These are phyloP conservation scores for Brachirus orientalis DNA, from an alignment of 2,113 vertebrate genomes.

Conservation along the genomic window DNA sequence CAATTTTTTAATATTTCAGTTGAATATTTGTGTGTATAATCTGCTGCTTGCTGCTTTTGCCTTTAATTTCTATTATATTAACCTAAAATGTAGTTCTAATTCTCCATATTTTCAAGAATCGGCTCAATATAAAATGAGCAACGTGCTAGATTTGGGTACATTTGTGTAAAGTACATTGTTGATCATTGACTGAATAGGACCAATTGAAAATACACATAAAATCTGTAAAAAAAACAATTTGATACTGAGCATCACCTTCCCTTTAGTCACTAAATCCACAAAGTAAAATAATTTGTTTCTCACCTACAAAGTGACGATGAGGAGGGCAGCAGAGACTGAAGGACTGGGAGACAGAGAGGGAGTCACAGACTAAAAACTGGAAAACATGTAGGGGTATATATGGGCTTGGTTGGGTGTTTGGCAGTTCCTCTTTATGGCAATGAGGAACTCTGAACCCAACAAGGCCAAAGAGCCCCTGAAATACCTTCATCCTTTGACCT, in stretches of 20 bases:
- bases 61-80: not conserved
- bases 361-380: conserved; percentile 62
- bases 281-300: conserved; percentile 67
- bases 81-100: not conserved
- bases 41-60: no score
- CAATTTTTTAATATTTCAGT: not conserved
- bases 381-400: conserved; percentile 47
- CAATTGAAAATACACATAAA: not conserved
- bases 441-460: conserved; percentile 85
- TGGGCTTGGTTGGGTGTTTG: conserved; percentile 24
- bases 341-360: conserved; percentile 18
- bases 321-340: conserved; percentile 61
- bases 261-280: conserved; percentile 1
- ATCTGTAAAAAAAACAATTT: no score
- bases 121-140: no score
- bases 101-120: not conserved
- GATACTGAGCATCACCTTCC: conserved; percentile 4
- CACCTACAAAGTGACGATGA: conserved; percentile 78
- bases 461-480: conserved; percentile 78
- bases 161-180: not conserved
- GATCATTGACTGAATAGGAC: not conserved
- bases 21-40: not conserved
- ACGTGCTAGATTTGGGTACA: no score
- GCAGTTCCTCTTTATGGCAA: conserved; percentile 88
- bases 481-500: conserved; percentile 77